phyloP scores from a whole-genome alignment of 2,113 vertebrate genomes.

The Lophochroa leadbeateri region DNA sequence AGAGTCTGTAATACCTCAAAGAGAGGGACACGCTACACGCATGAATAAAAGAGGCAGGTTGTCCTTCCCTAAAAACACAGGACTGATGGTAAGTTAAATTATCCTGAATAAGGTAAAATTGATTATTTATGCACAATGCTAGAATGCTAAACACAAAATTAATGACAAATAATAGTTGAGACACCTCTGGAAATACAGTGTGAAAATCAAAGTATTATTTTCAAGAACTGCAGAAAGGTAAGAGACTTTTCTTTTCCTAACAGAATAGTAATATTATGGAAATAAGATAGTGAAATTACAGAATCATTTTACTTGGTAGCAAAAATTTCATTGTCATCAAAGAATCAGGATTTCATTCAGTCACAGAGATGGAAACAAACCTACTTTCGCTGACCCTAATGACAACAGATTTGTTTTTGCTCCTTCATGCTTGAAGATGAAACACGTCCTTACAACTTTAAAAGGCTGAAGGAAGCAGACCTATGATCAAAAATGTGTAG shows the following conservation, averaged over 20 bases:
- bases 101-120: not conserved
- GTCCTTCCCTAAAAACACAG: conserved; percentile 3
- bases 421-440: conserved; percentile 30
- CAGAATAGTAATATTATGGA: not conserved
- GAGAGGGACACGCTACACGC: not conserved
- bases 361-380: not conserved
- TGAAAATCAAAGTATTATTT: not conserved
- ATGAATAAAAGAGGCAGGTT: conserved; percentile 6
- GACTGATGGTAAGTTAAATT: conserved; percentile 60
- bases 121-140: not conserved
- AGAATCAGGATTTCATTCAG: not conserved
- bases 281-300: conserved; percentile 21
- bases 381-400: not conserved
- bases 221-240: conserved; percentile 49
- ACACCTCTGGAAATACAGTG: not conserved
- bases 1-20: conserved; percentile 1
- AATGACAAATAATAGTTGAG: not conserved
- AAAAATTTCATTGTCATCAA: not conserved
- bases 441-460: not conserved
- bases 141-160: conserved; percentile 1
- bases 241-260: conserved; percentile 41
- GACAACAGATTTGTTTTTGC: not conserved
- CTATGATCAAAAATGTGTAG: not conserved
- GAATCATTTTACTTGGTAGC: not conserved
- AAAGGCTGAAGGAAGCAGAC: not conserved